Evolutionary conservation across 37 sponge, comb jelly and placozoan genomes (phyloP).

Genomic region (Cladorhizidae sp.): DNA sequence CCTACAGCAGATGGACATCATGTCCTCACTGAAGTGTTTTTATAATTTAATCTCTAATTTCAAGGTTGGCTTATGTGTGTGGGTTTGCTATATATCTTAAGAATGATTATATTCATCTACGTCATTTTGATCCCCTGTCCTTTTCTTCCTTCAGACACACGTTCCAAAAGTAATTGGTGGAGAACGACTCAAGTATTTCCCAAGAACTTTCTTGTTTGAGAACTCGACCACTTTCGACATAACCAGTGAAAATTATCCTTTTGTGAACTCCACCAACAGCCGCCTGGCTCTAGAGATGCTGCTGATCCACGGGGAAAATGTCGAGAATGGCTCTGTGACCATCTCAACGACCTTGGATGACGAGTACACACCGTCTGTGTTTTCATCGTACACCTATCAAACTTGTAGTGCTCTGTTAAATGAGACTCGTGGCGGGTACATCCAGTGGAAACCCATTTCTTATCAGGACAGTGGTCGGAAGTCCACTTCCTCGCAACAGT

Average conservation of each 20-base stretch:
- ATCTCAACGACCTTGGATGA: conserved; percentile 35
- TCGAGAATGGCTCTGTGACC: background rate
- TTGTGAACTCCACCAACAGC: background rate
- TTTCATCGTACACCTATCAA: conserved; percentile 41
- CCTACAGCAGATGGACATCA: too few relatives aligned
- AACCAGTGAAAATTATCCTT: conserved; percentile 14
- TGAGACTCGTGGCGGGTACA: conserved; percentile 10
- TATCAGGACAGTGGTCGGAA: conserved; percentile 40
- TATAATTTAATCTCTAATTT: too few relatives aligned
- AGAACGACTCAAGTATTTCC: conserved; percentile 33
- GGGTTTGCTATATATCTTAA: too few relatives aligned
- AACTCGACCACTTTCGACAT: conserved; percentile 59
- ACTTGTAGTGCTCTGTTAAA: background rate
- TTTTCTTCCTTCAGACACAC: background rate
- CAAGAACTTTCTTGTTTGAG: conserved; percentile 31
- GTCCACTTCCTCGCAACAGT: conserved; percentile 65
- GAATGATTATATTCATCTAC: too few relatives aligned
- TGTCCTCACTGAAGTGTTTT: too few relatives aligned
- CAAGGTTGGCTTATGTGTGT: too few relatives aligned
- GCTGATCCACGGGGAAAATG: conserved; percentile 50
- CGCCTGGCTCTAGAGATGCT: conserved; percentile 64
- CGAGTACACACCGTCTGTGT: conserved; percentile 81
- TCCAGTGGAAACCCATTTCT: conserved; percentile 80
- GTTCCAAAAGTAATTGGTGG: background rate
- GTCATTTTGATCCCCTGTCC: too few relatives aligned